Conservation (phyloP, 2,888 invertebrate genomes). For the Apodemia mormo region DNA sequence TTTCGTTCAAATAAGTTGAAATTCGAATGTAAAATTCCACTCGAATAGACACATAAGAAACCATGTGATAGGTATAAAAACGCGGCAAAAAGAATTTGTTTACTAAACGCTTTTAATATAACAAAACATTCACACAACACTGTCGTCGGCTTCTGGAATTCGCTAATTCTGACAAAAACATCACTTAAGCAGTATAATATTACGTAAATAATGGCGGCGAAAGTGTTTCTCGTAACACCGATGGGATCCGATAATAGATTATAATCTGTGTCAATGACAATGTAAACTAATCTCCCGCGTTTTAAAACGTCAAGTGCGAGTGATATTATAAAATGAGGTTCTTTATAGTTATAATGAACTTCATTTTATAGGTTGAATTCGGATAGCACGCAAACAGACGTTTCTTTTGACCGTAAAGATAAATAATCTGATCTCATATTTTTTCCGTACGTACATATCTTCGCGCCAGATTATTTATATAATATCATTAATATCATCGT, state of each 20-base stretch:
- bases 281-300: slow-evolving; percentile 2
- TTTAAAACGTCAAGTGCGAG: slow-evolving; percentile 2
- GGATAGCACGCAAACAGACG: no score
- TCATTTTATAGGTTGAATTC: no score
- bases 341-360: slow-evolving; percentile 1
- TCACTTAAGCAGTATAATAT: slow-evolving; percentile 43
- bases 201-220: slow-evolving; percentile 57
- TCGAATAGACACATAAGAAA: neutral
- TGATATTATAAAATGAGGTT: neutral
- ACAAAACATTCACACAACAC: slow-evolving; percentile 13
- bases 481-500: no score
- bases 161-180: slow-evolving; percentile 23
- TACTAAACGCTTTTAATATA: neutral
- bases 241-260: slow-evolving; percentile 48
- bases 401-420: no score
- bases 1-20: neutral
- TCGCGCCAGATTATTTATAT: no score
- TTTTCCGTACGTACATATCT: no score
- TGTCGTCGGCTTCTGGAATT: slow-evolving; percentile 12
- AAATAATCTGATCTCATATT: no score
- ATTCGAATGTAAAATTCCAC: neutral
- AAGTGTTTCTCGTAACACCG: slow-evolving; percentile 61
- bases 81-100: neutral
- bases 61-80: neutral
- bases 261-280: slow-evolving; percentile 22